Evolutionary conservation across 2,113 vertebrate genomes (phyloP).

Genomic region (Alouatta palliata): DNA sequence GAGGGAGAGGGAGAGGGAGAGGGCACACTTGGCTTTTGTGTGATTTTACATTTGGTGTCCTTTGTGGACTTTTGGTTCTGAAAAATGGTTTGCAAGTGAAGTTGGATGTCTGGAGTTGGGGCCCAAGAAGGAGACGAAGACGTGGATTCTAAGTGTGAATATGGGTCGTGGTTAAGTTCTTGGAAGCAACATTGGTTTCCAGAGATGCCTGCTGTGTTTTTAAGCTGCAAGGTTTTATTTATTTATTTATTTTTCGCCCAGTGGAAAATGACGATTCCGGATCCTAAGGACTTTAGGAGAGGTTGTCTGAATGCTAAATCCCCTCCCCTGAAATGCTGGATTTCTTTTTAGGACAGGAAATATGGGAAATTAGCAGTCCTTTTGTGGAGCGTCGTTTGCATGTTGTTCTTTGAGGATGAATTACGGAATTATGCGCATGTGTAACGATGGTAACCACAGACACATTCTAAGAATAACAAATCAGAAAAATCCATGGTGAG

Average conservation of each 20-base stretch:
- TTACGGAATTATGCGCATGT: not conserved
- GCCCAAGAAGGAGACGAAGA: not conserved
- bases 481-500: not conserved
- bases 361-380: not conserved
- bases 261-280: not conserved
- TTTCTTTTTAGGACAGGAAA: not conserved
- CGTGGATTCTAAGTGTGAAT: not conserved
- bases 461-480: not conserved
- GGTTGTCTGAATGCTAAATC: not conserved
- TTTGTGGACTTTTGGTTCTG: not conserved
- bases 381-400: not conserved
- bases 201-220: not conserved
- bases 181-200: not conserved
- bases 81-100: not conserved
- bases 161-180: not conserved
- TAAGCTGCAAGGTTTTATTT: not conserved
- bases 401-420: not conserved
- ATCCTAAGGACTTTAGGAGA: not conserved
- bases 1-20: no score
- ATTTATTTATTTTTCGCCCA: not conserved
- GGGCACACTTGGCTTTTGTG: accelerated
- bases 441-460: not conserved
- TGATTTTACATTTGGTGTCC: not conserved
- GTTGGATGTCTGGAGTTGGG: not conserved
- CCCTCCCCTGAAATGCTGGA: not conserved